Evolutionary conservation across 2,888 invertebrate species (phyloP), one percentile per base, ranked within the genome.

Genomic region (Ophioninae sp.): DNA sequence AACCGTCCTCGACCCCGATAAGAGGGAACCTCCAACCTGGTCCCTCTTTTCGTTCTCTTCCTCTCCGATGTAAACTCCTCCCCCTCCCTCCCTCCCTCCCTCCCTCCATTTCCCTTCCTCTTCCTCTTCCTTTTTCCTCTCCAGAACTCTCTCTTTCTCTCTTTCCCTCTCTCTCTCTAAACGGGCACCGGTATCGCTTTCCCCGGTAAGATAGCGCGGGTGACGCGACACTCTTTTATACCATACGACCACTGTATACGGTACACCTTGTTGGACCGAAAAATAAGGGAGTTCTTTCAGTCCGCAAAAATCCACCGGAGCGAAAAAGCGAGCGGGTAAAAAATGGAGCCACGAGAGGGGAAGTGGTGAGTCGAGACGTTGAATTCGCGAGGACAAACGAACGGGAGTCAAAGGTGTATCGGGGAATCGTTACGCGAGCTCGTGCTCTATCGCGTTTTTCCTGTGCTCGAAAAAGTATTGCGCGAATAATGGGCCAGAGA

Each of bases 1-100:
- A 76, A 59, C 41, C 56, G 74, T 74, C 74, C 78, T 83, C 83
- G 83, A 81, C 83, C 81, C 81, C 77, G 81, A 83, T 83, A 83
- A 81, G 78, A 81, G 77, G 59, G 73, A 44, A 20, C 67, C 37
- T 17, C 67, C 8, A 7, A 57, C 64, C 23, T 50, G 21, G n/a
- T n/a, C 37, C n/a, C 21, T 64, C 70, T 70, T 62, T 39, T 70
- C 64, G 23, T 57, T 76, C 44, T n/a, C 67, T 59, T 57, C 39
- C 50, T 65, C 75, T 56, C n/a, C n/a, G n/a, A n/a, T n/a, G n/a
- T n/a, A n/a, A n/a, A n/a, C n/a, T n/a, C n/a, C n/a, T n/a, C n/a
- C n/a, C n/a, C n/a, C n/a, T n/a, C 41, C 44, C 67, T 68, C 70
- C 68, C 65, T 30, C 57, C 56, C 62, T 70, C 57, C 64, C 62